Base-by-base conservation (phyloP, 2,888 invertebrate genomes). In the Prosapia bicincta region DNA sequence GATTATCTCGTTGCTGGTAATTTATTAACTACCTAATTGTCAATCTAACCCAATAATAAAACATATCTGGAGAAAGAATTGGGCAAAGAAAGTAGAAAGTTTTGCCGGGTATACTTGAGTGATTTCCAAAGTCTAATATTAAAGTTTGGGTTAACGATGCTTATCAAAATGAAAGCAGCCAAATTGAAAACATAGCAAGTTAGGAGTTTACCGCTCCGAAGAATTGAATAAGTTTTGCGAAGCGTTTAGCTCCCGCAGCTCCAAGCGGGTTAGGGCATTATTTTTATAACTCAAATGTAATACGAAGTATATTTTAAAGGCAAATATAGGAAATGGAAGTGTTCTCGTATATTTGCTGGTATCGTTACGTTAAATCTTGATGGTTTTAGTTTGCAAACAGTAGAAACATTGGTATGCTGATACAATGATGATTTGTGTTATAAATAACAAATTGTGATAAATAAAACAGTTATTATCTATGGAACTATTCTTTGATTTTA, bases 81-180 rank as follows among this genome's bases (percentile, higher is more conserved):
- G 54, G n/a, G 2, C 20, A 54, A 54, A 54, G 54, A 15, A 13
- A 9, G 13, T 13, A 38, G 10, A 54, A 54, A 54, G 54, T 54
- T 54, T 54, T 6, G 20, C 5, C 5, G 54, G 54, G 20, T 54
- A 54, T 54, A 54, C 54, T 54, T 54, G 54, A 54, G 13, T 54
- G 54, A 54, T 54, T 54, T 54, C 54, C 54, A 54, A 54, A 20
- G 54, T 54, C 54, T 54, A 54, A 54, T 54, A 54, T 54, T 20
- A 54, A 54, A 54, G 54, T 54, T 54, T 54, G 54, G 54, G 5
- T 54, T 54, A 54, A 54, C 54, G 54, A 54, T 54, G 54, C 54
- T 54, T 54, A 54, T 54, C 54, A 54, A 54, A 54, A 54, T 54
- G 54, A 54, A 54, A 54, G 54, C 54, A 54, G 54, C 54, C 54